Percentiles rank a stretch among this genome's conserved stretches.
phyloP scores from a whole-genome alignment of 1,140 invertebrate species.

The Lepidurus couesii region DNA sequence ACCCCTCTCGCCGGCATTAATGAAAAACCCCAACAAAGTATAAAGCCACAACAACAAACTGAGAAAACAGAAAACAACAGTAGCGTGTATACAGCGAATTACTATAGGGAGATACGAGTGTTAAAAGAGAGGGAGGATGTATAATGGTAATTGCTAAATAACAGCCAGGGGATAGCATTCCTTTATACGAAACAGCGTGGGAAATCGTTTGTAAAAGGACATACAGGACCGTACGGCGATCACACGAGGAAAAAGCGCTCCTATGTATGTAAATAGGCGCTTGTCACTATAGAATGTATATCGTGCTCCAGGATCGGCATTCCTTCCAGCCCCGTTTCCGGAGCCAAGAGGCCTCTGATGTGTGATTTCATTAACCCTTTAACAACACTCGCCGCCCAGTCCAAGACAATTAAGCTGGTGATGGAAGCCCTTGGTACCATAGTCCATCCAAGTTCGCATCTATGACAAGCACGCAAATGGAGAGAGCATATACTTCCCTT shows the following conservation, averaged over 20 bases:
- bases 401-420: background rate
- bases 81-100: background rate
- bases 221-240: background rate
- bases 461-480: background rate
- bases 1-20: too few species aligned
- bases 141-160: constrained; percentile 12
- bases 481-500: background rate
- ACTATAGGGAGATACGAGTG: background rate
- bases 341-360: background rate
- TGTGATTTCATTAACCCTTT: background rate
- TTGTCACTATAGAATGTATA: too few species aligned
- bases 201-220: background rate
- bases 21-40: background rate
- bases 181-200: background rate
- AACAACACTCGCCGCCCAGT: background rate
- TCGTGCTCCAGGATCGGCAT: too few species aligned
- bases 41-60: background rate
- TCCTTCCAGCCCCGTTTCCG: background rate
- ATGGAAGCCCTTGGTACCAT: background rate
- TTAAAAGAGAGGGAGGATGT: constrained; percentile 22
- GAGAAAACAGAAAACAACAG: background rate
- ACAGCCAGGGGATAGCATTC: constrained; percentile 15
- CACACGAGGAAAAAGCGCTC: background rate
- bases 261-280: background rate
- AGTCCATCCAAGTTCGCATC: background rate